Evolutionary conservation across 2,797 vertebrate species (phyloP), one percentile per base, ranked within the genome.

Genomic region (Erpetoichthys calabaricus): DNA sequence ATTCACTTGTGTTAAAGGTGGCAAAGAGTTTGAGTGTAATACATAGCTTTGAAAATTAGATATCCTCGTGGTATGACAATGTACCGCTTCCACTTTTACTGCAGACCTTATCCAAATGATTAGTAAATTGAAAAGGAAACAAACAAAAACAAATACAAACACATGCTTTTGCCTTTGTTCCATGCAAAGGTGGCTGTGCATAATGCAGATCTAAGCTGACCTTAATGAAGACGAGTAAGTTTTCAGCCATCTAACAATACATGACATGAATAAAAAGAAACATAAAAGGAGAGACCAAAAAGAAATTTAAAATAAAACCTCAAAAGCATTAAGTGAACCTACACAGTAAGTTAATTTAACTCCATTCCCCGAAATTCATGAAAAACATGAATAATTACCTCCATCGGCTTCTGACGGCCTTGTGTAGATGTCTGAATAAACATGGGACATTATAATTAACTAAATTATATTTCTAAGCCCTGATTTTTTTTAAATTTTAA

Each of bases 371-470:
- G 3, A 7, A 49, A 3, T 3, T 49, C 5, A 7, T 49, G 8
- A n/a, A 0, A 57, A 42, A 45, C 42, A 45, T n/a, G 56, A 56
- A 65, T 51, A 63, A 58, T 68, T 74, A 89, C 84, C 80, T 88
- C 82, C 65, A 73, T 43, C 56, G 75, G 63, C 66, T 77, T 84
- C 65, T 74, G 75, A 6, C 64, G 67, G 42, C 63, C 57, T 47
- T 62, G 57, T 46, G 43, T 47, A 25, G 59, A 66, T 62, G 71
- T 55, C 25, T 61, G 62, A 10, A 6, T 59, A 60, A 56, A 45
- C 10, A 57, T 8, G 25, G 44, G 59, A 44, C 8, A 45, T 10
- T 45, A 4, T 10, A 8, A 51, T 6, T 5, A 7, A 49, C 49
- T 49, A 49, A 49, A 49, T 49, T 3, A 7, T 7, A 49, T 49